phyloP scores from a whole-genome alignment of 2,113 vertebrate genomes.

The Anolis carolinensis region DNA sequence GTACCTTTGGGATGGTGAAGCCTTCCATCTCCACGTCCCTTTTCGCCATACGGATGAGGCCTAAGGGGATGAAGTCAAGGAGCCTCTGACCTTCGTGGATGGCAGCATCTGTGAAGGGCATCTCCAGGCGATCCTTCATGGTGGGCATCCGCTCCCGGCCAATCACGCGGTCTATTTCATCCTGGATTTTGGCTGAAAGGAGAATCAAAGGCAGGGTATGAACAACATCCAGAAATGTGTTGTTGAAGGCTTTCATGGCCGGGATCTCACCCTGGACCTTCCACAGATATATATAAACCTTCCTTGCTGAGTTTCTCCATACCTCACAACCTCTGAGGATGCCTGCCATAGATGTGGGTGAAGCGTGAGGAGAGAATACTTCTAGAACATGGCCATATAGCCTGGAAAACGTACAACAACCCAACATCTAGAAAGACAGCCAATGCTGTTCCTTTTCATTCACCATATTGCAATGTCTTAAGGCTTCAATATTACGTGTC shows the following conservation, averaged over 20 bases:
- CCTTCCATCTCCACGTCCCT: slow-evolving; percentile 55
- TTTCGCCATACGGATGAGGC: slow-evolving; percentile 50
- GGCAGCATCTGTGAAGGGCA: slow-evolving; percentile 59
- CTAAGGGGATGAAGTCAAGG: slow-evolving; percentile 64
- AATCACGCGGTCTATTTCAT: slow-evolving; percentile 64
- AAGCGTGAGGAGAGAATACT: no score
- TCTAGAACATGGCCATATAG: no score
- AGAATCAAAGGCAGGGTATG: background rate
- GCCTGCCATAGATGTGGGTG: no score
- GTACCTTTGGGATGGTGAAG: slow-evolving; percentile 67
- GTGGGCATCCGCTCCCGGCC: slow-evolving; percentile 32
- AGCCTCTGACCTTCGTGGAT: slow-evolving; percentile 67
- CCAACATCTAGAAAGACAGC: no score
- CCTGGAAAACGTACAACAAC: no score
- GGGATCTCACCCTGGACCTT: no score
- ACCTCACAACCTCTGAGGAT: no score
- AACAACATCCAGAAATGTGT: background rate
- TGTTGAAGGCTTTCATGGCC: no score
- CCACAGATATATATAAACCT: no score
- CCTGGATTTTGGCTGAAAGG: slow-evolving; percentile 49
- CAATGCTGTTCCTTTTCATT: background rate
- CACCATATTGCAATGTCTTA: background rate
- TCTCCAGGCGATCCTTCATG: slow-evolving; percentile 51
- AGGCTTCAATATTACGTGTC: no score
- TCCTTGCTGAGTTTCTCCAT: no score